Evolutionary conservation across 1,140 invertebrate species (phyloP).

Genomic region (Paraescarpia echinospica): DNA sequence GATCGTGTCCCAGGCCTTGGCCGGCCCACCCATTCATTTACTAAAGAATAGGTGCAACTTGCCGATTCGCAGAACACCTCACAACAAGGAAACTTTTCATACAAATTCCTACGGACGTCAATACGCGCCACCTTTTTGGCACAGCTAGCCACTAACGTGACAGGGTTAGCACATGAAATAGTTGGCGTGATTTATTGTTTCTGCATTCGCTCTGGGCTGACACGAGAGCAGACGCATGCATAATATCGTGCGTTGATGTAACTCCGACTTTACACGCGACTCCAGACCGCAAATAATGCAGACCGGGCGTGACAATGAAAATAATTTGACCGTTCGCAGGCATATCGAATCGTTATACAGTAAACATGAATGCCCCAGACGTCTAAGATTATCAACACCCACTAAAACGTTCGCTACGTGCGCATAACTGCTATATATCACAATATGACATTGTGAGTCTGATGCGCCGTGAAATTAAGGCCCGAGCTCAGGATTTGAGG

Average conservation of each 20-base stretch:
- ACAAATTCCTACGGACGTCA: not conserved
- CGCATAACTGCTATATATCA: no score
- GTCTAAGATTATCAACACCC: no score
- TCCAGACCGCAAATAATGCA: not conserved
- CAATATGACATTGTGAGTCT: no score
- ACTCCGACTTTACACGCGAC: not conserved
- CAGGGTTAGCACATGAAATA: not conserved
- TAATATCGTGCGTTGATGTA: not conserved
- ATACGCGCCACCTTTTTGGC: not conserved
- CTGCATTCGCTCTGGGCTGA: not conserved
- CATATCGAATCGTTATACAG: not conserved
- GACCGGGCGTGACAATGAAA: not conserved
- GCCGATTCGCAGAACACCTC: not conserved
- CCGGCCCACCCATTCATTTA: not conserved
- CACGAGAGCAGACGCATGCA: not conserved
- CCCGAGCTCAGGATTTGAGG: no score
- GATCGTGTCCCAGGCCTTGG: not conserved
- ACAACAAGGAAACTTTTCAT: not conserved
- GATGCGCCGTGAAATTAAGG: no score
- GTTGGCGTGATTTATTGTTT: not conserved
- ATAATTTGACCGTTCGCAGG: not conserved
- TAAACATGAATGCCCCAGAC: not conserved
- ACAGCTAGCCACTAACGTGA: no score
- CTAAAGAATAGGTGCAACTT: not conserved
- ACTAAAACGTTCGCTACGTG: no score